Percentiles rank a stretch among this genome's conserved stretches.
Conservation (phyloP, 92 coral and sea anemone species). For the Epizoanthus scotinus region DNA sequence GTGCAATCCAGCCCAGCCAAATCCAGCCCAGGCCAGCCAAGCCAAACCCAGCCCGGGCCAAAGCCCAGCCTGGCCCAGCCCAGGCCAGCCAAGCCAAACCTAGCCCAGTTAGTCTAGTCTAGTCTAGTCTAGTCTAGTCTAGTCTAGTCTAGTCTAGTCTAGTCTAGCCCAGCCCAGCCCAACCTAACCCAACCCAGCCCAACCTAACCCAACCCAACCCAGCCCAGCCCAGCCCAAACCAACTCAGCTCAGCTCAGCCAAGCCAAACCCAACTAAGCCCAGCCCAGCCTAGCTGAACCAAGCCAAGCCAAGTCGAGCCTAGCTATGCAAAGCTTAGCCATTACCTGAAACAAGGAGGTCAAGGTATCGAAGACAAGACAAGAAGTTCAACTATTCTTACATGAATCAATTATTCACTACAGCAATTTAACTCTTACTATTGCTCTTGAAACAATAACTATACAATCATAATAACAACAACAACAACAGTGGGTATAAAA, state of each 20-base stretch:
- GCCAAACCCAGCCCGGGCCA: not conserved
- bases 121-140: not conserved
- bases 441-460: too few species aligned
- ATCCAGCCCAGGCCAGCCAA: too few species aligned
- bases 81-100: not conserved
- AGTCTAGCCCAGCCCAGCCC: not conserved
- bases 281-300: not conserved
- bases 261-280: not conserved
- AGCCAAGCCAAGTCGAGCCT: not conserved
- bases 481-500: too few species aligned
- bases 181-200: not conserved
- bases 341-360: too few species aligned
- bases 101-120: not conserved
- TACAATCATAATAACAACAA: too few species aligned
- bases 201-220: not conserved
- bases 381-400: too few species aligned
- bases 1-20: not conserved
- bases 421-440: too few species aligned
- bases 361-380: too few species aligned
- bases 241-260: not conserved
- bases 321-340: too few species aligned
- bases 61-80: not conserved
- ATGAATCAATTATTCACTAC: too few species aligned
- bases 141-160: not conserved
- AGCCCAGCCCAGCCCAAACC: not conserved